A percentile compares a stretch with the other conserved stretches of the same genome.
phyloP scores from a whole-genome alignment of 2,888 invertebrate species.

The Mongoloraphidia duomilia region DNA sequence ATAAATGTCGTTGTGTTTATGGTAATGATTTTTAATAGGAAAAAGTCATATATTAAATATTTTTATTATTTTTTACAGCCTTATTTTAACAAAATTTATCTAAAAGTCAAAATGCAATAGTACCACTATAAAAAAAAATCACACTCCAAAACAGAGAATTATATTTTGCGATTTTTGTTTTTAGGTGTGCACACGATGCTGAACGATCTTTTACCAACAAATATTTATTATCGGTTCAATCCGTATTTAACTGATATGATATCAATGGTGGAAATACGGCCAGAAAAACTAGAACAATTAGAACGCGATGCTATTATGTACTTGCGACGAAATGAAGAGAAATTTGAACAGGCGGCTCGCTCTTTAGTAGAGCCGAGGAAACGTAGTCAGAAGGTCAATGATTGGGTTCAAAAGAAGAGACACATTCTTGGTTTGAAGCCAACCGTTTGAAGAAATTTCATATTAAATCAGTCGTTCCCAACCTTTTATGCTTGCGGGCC shows the following conservation, averaged over 20 bases:
- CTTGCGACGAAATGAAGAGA: constrained; percentile 63
- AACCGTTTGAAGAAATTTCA: background rate
- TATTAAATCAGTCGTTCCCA: no score
- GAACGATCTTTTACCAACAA: constrained; percentile 57
- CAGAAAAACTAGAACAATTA: constrained; percentile 53
- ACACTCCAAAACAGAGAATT: no score
- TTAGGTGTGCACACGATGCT: constrained; percentile 63
- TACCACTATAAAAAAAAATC: no score
- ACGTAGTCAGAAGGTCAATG: constrained; percentile 27
- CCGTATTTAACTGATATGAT: constrained; percentile 71
- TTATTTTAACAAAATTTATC: no score
- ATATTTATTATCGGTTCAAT: constrained; percentile 73
- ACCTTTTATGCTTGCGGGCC: no score
- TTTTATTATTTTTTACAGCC: no score
- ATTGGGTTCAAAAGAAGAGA: constrained; percentile 31
- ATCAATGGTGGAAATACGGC: constrained; percentile 65
- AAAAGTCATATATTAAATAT: no score
- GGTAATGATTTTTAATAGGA: no score
- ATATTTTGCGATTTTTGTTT: constrained; percentile 9
- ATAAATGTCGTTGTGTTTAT: no score
- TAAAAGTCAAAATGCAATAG: no score
- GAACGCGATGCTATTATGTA: constrained; percentile 66
- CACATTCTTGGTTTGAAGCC: constrained; percentile 22
- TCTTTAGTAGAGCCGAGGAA: constrained; percentile 29
- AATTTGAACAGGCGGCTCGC: constrained; percentile 48